These are phyloP conservation scores for Lepus townsendii DNA, from an alignment of 2,797 vertebrate species.

Conservation along the genomic window DNA sequence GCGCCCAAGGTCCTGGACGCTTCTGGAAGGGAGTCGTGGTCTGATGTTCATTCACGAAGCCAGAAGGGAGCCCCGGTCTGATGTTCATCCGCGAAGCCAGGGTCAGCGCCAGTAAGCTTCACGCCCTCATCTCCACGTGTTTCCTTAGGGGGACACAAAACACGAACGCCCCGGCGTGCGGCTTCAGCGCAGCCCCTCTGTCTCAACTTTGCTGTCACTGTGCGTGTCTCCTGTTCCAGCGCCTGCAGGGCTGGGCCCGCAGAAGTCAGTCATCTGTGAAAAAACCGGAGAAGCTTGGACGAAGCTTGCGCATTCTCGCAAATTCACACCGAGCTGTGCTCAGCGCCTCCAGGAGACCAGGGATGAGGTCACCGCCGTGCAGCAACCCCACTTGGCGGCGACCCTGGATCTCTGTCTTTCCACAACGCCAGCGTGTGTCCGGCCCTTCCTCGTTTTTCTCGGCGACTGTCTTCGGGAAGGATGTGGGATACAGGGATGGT, in stretches of 20 bases:
- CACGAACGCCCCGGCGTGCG: background rate
- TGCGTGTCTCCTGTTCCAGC: accelerated
- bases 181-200: background rate
- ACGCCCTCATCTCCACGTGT: accelerated
- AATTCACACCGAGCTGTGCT: background rate
- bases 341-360: constrained; percentile 13
- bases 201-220: background rate
- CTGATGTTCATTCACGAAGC: no score
- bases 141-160: background rate
- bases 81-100: background rate
- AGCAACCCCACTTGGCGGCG: constrained; percentile 68
- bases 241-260: background rate
- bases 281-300: background rate
- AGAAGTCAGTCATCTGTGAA: background rate
- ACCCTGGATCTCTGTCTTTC: background rate
- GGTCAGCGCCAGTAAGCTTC: background rate
- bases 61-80: background rate
- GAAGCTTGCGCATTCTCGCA: constrained; percentile 11
- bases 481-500: background rate
- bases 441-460: background rate
- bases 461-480: constrained; percentile 31
- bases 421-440: background rate
- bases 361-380: constrained; percentile 67
- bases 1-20: background rate
- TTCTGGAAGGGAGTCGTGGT: background rate